Percentiles rank a stretch among this genome's conserved stretches.
Conservation (phyloP, 2,888 invertebrate species). For the Mayetiola destructor region DNA sequence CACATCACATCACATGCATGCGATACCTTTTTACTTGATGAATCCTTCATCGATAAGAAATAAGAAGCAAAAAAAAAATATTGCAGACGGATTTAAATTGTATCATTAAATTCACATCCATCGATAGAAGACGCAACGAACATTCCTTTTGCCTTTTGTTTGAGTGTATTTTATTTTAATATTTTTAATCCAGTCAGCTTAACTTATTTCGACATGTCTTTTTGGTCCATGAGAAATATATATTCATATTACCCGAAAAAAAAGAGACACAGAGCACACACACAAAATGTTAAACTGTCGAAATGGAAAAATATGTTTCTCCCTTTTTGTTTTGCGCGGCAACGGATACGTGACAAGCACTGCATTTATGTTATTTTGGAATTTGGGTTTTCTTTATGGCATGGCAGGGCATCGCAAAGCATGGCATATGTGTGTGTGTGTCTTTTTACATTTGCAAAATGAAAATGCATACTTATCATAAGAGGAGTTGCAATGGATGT, state of each 20-base stretch:
- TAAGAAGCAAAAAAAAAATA: no score
- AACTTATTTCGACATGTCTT: slow-evolving; percentile 9
- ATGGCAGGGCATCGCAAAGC: no score
- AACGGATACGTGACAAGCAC: no score
- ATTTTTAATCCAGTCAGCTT: slow-evolving; percentile 12
- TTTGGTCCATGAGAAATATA: not conserved
- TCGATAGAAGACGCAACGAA: no score
- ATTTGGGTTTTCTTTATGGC: no score
- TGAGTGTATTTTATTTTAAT: not conserved
- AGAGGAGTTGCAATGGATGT: not conserved
- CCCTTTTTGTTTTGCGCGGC: slow-evolving; percentile 2
- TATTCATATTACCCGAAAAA: not conserved
- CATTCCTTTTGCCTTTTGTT: not conserved
- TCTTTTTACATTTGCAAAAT: no score
- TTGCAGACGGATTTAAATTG: slow-evolving; percentile 9
- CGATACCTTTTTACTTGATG: no score
- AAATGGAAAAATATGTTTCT: slow-evolving; percentile 4
- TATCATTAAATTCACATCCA: slow-evolving; percentile 10
- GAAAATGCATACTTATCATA: not conserved
- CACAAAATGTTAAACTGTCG: no score
- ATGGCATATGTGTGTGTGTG: not conserved
- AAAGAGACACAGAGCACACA: not conserved
- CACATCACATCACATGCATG: no score
- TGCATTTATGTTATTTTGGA: no score
- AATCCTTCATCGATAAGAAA: no score